Base-by-base conservation (phyloP, 1,140 invertebrate genomes). In the Philotrypesis tridentata region DNA sequence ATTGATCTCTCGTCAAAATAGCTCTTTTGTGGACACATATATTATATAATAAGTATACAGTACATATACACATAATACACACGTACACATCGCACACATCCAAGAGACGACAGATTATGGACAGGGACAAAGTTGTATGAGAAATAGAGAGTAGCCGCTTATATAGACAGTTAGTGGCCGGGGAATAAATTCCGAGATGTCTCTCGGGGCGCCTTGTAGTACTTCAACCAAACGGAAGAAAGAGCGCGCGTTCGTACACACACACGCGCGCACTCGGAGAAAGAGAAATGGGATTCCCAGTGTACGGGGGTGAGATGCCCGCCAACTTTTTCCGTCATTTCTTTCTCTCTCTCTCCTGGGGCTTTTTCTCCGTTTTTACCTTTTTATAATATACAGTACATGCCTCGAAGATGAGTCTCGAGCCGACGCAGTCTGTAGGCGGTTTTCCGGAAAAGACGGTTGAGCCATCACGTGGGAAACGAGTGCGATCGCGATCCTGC, bases 251-350 rank as follows among this genome's bases (percentile, higher is more conserved):
- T 55, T 7, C n/a, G 9, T 55, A 55, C 4, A 55, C 4, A 55
- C 17, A n/a, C 25, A 67, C 8, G 11, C 0, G 14, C 1, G 37
- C 21, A 31, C 6, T 14, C 12, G 8, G 23, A 74, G 61, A 72
- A 33, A 23, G 25, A 72, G 25, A 27, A 9, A 27, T 25, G 43
- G 27, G 6, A 40, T 71, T 7, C 6, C 27, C 8, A 11, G 60
- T 23, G 23, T 11, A 21, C 72, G 72, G 29, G 72, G 40, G 63
- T 65, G 72, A 75, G 72, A 81, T 81, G 61, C 79, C 29, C 31
- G 43, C 73, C 79, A 81, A 81, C 12, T 81, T 76, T 68, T 68
- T 70, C 27, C 37, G n/a, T 29, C 31, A 55, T 65, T 61, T 74
- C 40, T 55, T 40, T 55, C 76, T 33, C 61, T 3, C 1, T 3